These are phyloP conservation scores for Thripadectes ignobilis DNA, from an alignment of 2,797 vertebrate genomes.

Conservation along the genomic window DNA sequence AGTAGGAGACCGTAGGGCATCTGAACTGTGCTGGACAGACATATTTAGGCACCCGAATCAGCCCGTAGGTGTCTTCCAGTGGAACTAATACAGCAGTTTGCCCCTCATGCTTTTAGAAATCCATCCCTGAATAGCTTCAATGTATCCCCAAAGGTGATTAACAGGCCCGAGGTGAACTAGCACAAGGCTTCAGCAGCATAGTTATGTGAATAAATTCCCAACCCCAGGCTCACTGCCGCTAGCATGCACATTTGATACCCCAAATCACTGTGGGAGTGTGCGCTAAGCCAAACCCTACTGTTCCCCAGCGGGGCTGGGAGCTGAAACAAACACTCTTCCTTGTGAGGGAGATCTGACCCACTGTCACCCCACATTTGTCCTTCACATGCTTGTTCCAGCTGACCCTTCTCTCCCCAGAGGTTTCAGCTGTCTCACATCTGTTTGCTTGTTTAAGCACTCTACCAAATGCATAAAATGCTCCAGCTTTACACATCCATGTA, in stretches of 20 bases:
- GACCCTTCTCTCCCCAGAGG: background rate
- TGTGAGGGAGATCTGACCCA: background rate
- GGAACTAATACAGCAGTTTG: background rate
- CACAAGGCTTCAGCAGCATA: background rate
- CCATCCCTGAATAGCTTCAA: background rate
- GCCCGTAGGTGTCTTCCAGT: background rate
- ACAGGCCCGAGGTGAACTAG: background rate
- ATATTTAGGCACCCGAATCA: background rate
- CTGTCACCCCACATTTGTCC: background rate
- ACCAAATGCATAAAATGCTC: background rate
- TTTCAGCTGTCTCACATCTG: background rate
- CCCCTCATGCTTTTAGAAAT: background rate
- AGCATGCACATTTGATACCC: background rate
- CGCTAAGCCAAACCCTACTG: background rate
- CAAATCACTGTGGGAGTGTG: fast-evolving
- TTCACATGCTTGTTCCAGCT: background rate
- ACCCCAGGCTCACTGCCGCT: background rate
- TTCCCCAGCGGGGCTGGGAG: background rate
- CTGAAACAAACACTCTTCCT: background rate
- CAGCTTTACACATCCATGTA: background rate
- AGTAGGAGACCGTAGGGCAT: background rate
- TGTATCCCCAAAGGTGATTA: background rate
- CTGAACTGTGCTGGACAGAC: background rate
- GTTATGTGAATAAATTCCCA: background rate
- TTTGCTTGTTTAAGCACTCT: background rate